Percentiles rank a stretch among this genome's conserved stretches.
These are phyloP conservation scores for Bugula neritina DNA, from an alignment of 2,888 invertebrate species.

Conservation along the genomic window DNA sequence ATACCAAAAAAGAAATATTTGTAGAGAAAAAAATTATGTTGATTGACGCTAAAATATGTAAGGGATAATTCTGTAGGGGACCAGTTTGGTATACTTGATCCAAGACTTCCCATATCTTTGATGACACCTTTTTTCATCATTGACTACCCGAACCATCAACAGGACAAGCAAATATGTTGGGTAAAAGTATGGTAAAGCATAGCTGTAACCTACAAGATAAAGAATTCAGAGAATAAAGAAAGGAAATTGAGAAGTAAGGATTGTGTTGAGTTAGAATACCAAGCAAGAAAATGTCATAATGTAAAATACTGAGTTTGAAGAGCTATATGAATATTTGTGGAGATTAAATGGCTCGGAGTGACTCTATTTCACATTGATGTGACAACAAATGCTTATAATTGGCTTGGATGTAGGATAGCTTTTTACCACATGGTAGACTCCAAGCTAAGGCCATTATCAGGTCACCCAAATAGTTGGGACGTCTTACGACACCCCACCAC, in stretches of 20 bases:
- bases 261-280: too few species aligned
- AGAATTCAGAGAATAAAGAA: too few species aligned
- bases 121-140: constrained; percentile 65
- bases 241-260: too few species aligned
- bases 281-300: too few species aligned
- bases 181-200: constrained; percentile 57
- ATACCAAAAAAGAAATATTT: too few species aligned
- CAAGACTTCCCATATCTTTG: constrained; percentile 76
- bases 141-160: constrained; percentile 64
- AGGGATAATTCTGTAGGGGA: constrained; percentile 70
- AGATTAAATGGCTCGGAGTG: too few species aligned
- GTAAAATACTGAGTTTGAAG: constrained; percentile 31
- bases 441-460: constrained; percentile 66
- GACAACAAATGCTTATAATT: too few species aligned
- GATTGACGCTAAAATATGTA: constrained; percentile 40
- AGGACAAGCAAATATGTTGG: constrained; percentile 58
- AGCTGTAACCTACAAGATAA: background rate
- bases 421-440: constrained; percentile 61
- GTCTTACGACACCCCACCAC: constrained; percentile 75
- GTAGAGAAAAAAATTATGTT: too few species aligned
- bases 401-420: too few species aligned
- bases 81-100: constrained; percentile 73
- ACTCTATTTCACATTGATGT: too few species aligned
- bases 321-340: too few species aligned
- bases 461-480: constrained; percentile 84